Conservation (phyloP, 1,140 invertebrate genomes). For the Polyergus mexicanus region DNA sequence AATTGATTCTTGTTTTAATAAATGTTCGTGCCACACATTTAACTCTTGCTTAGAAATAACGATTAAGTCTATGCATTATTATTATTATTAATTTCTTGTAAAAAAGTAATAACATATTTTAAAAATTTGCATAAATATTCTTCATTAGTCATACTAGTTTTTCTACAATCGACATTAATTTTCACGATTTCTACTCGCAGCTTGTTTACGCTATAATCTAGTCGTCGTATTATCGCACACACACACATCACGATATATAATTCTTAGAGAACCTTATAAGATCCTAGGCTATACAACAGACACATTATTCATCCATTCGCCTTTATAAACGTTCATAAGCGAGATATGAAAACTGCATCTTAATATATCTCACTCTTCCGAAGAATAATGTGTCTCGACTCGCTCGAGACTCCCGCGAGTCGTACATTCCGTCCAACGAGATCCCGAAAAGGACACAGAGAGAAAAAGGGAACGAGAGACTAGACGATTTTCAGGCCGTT, state of each 20-base stretch:
- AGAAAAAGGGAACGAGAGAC: constrained; percentile 26
- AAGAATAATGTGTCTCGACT: constrained; percentile 54
- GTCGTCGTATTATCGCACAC: background rate
- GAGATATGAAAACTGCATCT: constrained; percentile 56
- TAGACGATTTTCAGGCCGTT: constrained; percentile 54
- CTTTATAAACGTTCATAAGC: constrained; percentile 59
- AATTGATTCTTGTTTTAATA: constrained; percentile 13
- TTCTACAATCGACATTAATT: constrained; percentile 6
- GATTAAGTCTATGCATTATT: background rate
- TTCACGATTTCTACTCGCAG: background rate
- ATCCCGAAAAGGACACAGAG: constrained; percentile 1
- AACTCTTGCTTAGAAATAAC: background rate
- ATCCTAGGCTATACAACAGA: constrained; percentile 23
- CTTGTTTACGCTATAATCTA: constrained; percentile 23
- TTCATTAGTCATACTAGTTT: background rate
- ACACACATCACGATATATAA: background rate
- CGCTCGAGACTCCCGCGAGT: constrained; percentile 22
- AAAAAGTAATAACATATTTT: background rate
- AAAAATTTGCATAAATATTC: background rate
- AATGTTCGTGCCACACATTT: background rate
- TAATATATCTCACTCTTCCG: constrained; percentile 51
- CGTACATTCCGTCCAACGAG: constrained; percentile 34
- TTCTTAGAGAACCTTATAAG: constrained; percentile 30
- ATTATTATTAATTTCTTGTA: background rate
- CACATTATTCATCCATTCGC: constrained; percentile 52